Evolutionary conservation across 2,888 invertebrate genomes (phyloP), one percentile per base, ranked within the genome.

Genomic region (Ichneumoninae sp.): DNA sequence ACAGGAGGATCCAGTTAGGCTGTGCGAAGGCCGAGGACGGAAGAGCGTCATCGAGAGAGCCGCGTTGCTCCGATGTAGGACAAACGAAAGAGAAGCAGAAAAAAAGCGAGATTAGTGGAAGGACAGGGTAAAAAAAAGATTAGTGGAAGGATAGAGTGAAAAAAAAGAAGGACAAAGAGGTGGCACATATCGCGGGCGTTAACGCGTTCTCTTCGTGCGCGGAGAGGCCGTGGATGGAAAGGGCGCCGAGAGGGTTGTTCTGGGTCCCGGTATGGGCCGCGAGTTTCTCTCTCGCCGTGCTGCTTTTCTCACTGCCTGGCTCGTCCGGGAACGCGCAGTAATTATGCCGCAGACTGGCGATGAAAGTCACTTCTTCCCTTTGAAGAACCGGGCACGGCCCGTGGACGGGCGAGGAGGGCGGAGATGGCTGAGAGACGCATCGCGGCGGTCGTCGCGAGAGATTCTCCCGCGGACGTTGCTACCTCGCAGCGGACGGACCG

Each of bases 361-460:
- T 81, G 81, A 81, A 84, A 84, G 84, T 84, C 77, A 77, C 77
- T 81, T 81, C 68, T 52, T 84, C 65, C 77, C 81, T 84, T 84
- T 84, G 84, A 84, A 78, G 73, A 84, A 74, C 63, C 69, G 52
- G 71, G 44, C 30, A 13, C 36, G n/a, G 26, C 65, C 65, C 30
- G 19, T n/a, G 52, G 52, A 63, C 1, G 19, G 33, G 75, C 30
- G 52, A 26, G 57, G 57, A 19, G 60, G 4, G 26, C 13, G 30
- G 10, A 26, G 22, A 54, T 10, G 54, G 19, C 22, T 8, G 10
- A 26, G 57, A 60, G 57, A 63, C 30, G 73, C 40, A 5, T 40
- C 44, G 73, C 47, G 30, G n/a, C 65, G 63, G 65, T 36, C 33
- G 74, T 65, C 74, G 74, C 33, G 74, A 33, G 74, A 65, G 19